A percentile compares a stretch with the other conserved stretches of the same genome.
Conservation (phyloP, 2,113 vertebrate genomes). For the Crotalus viridis region DNA sequence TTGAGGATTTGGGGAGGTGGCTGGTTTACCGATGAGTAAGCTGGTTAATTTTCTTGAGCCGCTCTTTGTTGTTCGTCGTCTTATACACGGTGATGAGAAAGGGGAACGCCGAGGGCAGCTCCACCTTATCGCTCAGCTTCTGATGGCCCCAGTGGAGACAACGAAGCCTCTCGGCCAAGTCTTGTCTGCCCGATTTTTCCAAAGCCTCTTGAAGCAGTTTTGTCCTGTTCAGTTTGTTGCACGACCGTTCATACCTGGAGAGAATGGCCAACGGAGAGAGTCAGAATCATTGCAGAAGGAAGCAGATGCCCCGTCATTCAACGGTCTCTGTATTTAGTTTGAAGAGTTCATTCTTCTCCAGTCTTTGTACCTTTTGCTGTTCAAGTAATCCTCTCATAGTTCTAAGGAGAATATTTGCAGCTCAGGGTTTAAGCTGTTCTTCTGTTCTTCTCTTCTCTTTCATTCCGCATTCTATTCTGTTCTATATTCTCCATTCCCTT, state of each 20-base stretch:
- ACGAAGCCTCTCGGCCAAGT: slow-evolving; percentile 70
- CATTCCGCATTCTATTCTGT: too few species aligned
- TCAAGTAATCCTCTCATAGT: not conserved
- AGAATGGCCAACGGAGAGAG: not conserved
- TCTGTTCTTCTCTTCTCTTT: too few species aligned
- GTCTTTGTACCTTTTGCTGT: not conserved
- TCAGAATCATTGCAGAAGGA: not conserved
- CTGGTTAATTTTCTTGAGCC: slow-evolving; percentile 69
- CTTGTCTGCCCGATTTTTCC: slow-evolving; percentile 66
- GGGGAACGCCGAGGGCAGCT: slow-evolving; percentile 76
- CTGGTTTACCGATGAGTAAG: slow-evolving; percentile 63
- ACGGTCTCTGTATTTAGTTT: not conserved
- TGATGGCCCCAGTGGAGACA: slow-evolving; percentile 74
- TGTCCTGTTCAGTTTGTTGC: slow-evolving; percentile 71
- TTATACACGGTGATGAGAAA: slow-evolving; percentile 76
- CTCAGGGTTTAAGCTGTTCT: too few species aligned
- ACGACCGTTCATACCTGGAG: slow-evolving; percentile 61
- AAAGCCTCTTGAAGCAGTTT: slow-evolving; percentile 72
- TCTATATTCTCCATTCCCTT: too few species aligned
- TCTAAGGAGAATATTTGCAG: too few species aligned
- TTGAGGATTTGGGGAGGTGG: not conserved
- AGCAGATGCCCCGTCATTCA: fast-evolving
- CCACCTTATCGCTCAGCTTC: slow-evolving; percentile 70
- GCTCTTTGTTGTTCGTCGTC: slow-evolving; percentile 72
- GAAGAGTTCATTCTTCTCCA: not conserved